Percentiles rank a stretch among this genome's conserved stretches.
phyloP scores from a whole-genome alignment of 1,140 invertebrate genomes.

The Oryzaephilus surinamensis region DNA sequence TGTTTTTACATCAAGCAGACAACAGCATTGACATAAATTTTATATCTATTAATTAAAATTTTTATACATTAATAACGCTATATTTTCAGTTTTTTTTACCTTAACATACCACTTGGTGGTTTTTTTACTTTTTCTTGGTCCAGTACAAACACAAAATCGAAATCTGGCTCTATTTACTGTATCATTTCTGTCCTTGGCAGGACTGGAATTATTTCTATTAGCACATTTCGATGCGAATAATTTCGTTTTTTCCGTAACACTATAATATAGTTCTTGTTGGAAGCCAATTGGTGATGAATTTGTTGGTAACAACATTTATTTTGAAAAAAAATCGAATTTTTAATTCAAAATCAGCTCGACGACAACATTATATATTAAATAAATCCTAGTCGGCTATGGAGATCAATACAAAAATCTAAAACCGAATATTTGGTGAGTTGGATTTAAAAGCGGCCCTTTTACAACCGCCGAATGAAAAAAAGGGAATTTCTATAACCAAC shows the following conservation, averaged over 20 bases:
- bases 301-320: constrained; percentile 26
- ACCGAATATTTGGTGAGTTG: too few species aligned
- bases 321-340: neutral
- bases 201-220: constrained; percentile 17
- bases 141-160: constrained; percentile 30
- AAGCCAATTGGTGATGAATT: constrained; percentile 28
- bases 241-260: constrained; percentile 34
- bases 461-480: too few species aligned
- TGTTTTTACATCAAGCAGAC: neutral
- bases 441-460: too few species aligned
- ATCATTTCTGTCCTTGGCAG: constrained; percentile 14
- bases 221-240: constrained; percentile 33
- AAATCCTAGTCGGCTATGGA: too few species aligned
- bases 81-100: constrained; percentile 27
- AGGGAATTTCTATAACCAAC: too few species aligned
- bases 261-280: constrained; percentile 29
- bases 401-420: too few species aligned
- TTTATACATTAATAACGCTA: neutral
- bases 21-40: neutral
- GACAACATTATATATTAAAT: too few species aligned
- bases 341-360: too few species aligned
- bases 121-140: constrained; percentile 23
- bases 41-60: neutral
- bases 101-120: constrained; percentile 39
- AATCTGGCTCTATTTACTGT: constrained; percentile 23